Evolutionary conservation across 1,140 invertebrate genomes (phyloP), one percentile per base, ranked within the genome.

Genomic region (Atta colombica): DNA sequence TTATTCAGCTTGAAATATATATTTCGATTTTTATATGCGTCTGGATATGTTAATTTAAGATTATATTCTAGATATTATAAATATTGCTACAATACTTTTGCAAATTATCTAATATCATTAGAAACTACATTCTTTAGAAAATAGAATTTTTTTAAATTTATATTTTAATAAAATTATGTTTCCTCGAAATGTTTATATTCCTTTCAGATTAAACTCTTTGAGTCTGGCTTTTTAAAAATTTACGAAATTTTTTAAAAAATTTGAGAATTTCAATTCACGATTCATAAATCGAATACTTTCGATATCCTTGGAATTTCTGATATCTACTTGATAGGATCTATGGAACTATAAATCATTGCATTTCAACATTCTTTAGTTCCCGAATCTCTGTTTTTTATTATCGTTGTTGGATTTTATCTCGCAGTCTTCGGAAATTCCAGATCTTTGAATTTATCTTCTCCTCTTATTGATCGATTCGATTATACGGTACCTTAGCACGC

Each of bases 401-500:
- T 39, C 51, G 35, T 71, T 61, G 25, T 60, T 60, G 10, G 39
- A 71, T 71, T 14, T 81, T 60, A 69, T 45, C 63, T 80, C 77
- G 49, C 2, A 60, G 25, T 16, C 69, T 74, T 63, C 8, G 39
- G 21, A 51, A 82, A 39, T 77, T 61, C 7, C 25, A 25, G n/a
- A 84, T 61, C 45, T 31, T 35, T 18, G 53, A 49, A 61, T 51
- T 61, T 60, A 28, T 49, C 45, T 16, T 35, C 25, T 31, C 55
- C 55, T 84, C n/a, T 49, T 74, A 75, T 60, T 71, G 77, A 74
- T 63, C 12, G 71, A 61, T 31, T 82, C 39, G 78, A 68, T 91
- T 88, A 88, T 66, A 74, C 82, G 86, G 90, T 88, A 90, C 87
- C 66, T 71, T 88, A 68, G 51, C 88, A 90, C 89, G 63, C 77